phyloP scores from a whole-genome alignment of 2,797 vertebrate genomes.

The Anguilla marmorata region DNA sequence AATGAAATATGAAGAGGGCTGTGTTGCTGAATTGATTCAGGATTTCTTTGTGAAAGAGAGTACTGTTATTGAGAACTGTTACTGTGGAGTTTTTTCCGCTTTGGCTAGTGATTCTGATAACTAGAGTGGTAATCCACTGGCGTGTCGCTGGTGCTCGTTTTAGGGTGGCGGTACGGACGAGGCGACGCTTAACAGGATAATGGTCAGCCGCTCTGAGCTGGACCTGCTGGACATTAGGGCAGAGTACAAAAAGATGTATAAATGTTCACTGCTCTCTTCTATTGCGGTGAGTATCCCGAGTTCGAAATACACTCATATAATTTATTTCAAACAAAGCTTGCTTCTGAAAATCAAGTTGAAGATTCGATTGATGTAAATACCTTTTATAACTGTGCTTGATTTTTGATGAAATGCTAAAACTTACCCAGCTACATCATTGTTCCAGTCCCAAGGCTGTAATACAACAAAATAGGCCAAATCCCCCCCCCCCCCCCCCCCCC shows the following conservation, averaged over 20 bases:
- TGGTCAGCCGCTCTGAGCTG: slow-evolving; percentile 82
- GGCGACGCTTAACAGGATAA: slow-evolving; percentile 75
- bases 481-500: too few relatives aligned
- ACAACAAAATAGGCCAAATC: too few relatives aligned
- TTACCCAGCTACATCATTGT: background rate
- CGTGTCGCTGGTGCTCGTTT: background rate
- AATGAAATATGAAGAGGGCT: background rate
- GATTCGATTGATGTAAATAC: background rate
- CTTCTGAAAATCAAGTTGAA: background rate
- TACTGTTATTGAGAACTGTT: background rate
- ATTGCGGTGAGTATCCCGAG: slow-evolving; percentile 72
- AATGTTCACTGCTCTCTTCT: slow-evolving; percentile 71
- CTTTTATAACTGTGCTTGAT: background rate
- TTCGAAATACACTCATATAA: background rate
- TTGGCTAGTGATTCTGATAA: background rate
- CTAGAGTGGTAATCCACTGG: background rate
- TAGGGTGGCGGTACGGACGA: slow-evolving; percentile 86
- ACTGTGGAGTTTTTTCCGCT: background rate
- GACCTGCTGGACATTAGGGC: slow-evolving; percentile 83
- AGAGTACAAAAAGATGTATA: slow-evolving; percentile 82
- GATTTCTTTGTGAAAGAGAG: background rate
- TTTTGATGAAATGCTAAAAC: background rate
- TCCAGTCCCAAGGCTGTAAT: background rate
- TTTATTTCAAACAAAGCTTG: background rate
- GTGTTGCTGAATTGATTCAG: background rate